Evolutionary conservation across 2,888 invertebrate species (phyloP).

Genomic region (Cheilosia vulpina): DNA sequence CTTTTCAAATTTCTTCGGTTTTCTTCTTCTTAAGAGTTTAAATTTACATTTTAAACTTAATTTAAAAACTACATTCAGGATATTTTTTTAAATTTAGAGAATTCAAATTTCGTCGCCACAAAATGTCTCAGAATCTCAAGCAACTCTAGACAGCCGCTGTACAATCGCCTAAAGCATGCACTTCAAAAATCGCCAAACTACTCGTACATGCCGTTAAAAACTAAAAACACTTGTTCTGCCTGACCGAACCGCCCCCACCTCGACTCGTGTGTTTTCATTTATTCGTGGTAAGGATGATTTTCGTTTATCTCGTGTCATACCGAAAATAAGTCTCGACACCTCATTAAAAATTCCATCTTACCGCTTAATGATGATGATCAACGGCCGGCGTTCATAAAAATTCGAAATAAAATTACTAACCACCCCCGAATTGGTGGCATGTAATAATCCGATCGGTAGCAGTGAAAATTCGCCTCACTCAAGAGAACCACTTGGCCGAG

Average conservation of each 20-base stretch:
- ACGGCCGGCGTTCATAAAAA: constrained; percentile 29
- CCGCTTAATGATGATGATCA: constrained; percentile 36
- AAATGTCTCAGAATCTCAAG: too few relatives aligned
- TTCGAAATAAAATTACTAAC: constrained; percentile 41
- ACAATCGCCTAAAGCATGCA: neutral
- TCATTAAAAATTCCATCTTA: constrained; percentile 44
- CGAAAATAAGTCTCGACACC: constrained; percentile 21
- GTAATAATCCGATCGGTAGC: neutral
- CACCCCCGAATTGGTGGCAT: neutral
- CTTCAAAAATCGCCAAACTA: neutral
- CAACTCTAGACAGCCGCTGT: neutral
- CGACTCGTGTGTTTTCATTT: neutral
- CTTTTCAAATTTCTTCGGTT: too few relatives aligned
- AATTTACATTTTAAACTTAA: too few relatives aligned
- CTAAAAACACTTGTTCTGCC: neutral
- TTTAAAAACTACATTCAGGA: too few relatives aligned
- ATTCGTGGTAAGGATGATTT: neutral
- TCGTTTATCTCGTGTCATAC: neutral
- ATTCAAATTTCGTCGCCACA: too few relatives aligned
- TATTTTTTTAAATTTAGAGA: too few relatives aligned
- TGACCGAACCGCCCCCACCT: constrained; percentile 4
- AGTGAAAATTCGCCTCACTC: neutral
- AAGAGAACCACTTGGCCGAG: neutral
- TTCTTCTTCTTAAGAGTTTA: too few relatives aligned
- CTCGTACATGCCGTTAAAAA: neutral